Percentiles rank a stretch among this genome's conserved stretches.
These are phyloP conservation scores for Lagodon rhomboides DNA, from an alignment of 2,797 vertebrate genomes.

Conservation along the genomic window DNA sequence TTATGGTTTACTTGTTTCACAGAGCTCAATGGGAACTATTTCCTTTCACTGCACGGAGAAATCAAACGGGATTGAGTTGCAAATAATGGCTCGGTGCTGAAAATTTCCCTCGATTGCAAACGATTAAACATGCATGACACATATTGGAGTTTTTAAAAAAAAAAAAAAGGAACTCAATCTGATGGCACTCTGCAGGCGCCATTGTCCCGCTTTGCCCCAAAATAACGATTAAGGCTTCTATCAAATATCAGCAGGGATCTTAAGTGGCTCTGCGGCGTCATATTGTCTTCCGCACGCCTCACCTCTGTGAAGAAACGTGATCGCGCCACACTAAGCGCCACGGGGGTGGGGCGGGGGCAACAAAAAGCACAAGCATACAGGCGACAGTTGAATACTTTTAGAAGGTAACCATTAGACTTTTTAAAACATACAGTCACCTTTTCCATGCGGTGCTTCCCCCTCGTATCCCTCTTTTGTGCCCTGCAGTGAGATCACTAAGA, in stretches of 20 bases:
- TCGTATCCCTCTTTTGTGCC: slow-evolving; percentile 34
- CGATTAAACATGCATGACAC: slow-evolving; percentile 65
- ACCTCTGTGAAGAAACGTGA: slow-evolving; percentile 73
- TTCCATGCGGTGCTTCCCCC: slow-evolving; percentile 17
- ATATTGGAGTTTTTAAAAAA: slow-evolving; percentile 47
- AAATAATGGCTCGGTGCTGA: slow-evolving; percentile 77
- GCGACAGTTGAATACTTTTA: slow-evolving; percentile 57
- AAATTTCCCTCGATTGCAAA: slow-evolving; percentile 65
- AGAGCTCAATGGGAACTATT: slow-evolving; percentile 74
- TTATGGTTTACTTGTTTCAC: slow-evolving; percentile 81
- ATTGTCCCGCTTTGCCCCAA: slow-evolving; percentile 76
- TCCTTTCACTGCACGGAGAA: slow-evolving; percentile 70
- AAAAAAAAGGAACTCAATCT: slow-evolving; percentile 59
- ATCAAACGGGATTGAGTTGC: slow-evolving; percentile 80
- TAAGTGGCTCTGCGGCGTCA: slow-evolving; percentile 76
- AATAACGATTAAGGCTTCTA: slow-evolving; percentile 84
- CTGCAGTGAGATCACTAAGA: slow-evolving; percentile 43
- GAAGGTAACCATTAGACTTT: slow-evolving; percentile 83
- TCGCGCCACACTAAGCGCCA: slow-evolving; percentile 44
- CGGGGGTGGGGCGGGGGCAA: slow-evolving; percentile 4
- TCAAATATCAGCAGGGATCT: slow-evolving; percentile 77
- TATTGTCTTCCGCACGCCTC: slow-evolving; percentile 63
- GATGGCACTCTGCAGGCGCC: slow-evolving; percentile 72
- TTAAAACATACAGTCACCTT: slow-evolving; percentile 61
- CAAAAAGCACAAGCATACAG: slow-evolving; percentile 19